phyloP scores from a whole-genome alignment of 1,140 invertebrate species.

The Melanaphis sacchari region DNA sequence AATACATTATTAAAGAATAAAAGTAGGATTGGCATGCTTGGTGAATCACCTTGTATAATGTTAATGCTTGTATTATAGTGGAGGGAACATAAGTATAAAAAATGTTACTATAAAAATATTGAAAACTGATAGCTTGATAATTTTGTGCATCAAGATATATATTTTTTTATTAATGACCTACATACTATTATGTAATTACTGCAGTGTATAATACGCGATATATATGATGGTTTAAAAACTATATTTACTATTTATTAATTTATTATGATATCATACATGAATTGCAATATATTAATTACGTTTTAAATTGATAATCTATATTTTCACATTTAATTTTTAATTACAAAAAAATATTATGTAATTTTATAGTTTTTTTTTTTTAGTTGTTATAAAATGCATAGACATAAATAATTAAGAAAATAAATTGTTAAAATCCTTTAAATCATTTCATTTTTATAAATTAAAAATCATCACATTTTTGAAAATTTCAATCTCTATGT shows the following conservation, averaged over 20 bases:
- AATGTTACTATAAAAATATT: not conserved
- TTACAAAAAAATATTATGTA: not conserved
- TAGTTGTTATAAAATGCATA: not conserved
- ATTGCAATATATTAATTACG: not conserved
- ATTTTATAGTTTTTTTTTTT: not conserved
- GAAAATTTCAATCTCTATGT: too few species aligned
- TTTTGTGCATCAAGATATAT: not conserved
- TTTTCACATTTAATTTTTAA: not conserved
- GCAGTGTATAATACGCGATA: not conserved
- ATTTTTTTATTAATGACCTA: not conserved
- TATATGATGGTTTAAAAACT: not conserved
- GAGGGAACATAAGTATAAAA: not conserved
- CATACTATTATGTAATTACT: not conserved
- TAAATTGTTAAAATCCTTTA: not conserved
- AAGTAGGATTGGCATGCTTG: not conserved
- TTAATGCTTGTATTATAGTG: not conserved
- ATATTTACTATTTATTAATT: not conserved
- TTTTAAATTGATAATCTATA: not conserved
- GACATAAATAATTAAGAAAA: not conserved
- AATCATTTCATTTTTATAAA: not conserved
- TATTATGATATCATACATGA: not conserved
- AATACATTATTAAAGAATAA: not conserved
- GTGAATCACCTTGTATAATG: not conserved
- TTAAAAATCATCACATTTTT: too few species aligned
- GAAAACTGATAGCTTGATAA: not conserved